Conservation (phyloP, 2,888 invertebrate genomes). For the Venusia cambrica region DNA sequence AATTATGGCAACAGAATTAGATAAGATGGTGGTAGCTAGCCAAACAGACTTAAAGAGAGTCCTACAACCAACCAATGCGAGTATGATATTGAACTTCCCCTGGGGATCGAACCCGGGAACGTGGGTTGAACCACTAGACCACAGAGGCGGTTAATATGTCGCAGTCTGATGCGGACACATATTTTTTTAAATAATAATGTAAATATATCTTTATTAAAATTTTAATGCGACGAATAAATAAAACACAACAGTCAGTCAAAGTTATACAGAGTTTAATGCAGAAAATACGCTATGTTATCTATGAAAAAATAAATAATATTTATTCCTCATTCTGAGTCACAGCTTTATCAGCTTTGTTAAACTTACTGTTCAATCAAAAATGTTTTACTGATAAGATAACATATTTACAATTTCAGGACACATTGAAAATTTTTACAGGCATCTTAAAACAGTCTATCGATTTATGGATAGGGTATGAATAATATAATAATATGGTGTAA, state of each 20-base stretch:
- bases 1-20: no score
- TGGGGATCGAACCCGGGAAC: no score
- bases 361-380: constrained; percentile 42
- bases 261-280: constrained; percentile 56
- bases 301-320: constrained; percentile 70
- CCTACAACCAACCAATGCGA: no score
- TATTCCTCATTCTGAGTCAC: constrained; percentile 50
- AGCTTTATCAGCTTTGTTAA: constrained; percentile 58
- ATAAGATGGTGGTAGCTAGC: no score
- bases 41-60: no score
- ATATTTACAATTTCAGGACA: constrained; percentile 34
- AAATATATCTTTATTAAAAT: no score
- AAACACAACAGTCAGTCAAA: constrained; percentile 47
- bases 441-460: constrained; percentile 1
- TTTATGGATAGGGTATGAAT: no score
- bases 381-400: constrained; percentile 18
- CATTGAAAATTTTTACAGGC: constrained; percentile 6
- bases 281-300: constrained; percentile 56
- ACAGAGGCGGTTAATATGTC: no score
- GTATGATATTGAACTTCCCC: no score
- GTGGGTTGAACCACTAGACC: no score
- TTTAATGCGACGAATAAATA: no score
- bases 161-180: no score
- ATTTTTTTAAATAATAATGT: neutral
- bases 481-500: neutral